Evolutionary conservation across 2,888 invertebrate species (phyloP).

Genomic region (Ophion obscuratus): DNA sequence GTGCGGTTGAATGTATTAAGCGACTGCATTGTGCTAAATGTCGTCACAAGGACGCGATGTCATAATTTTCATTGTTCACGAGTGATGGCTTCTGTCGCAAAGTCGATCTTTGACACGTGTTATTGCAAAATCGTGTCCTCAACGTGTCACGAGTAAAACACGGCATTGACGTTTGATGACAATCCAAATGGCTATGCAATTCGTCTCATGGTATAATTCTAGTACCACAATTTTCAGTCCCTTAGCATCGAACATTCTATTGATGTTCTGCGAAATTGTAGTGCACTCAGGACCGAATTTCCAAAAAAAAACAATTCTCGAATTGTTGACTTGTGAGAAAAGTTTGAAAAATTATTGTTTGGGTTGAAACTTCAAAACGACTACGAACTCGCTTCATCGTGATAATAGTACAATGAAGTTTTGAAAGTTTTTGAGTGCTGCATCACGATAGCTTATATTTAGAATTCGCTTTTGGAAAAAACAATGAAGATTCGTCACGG

Average conservation of each 20-base stretch:
- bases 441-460: too few relatives aligned
- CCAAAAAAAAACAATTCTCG: not conserved
- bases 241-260: conserved; percentile 1
- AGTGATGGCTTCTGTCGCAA: conserved; percentile 38
- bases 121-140: conserved; percentile 25
- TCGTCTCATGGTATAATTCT: not conserved
- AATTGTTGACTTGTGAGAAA: not conserved
- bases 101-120: conserved; percentile 35
- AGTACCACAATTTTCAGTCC: not conserved
- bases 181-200: conserved; percentile 13
- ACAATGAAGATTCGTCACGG: too few relatives aligned
- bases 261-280: conserved; percentile 5
- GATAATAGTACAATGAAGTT: too few relatives aligned
- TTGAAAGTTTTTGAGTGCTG: too few relatives aligned
- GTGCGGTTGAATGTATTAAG: conserved; percentile 9
- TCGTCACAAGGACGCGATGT: conserved; percentile 25
- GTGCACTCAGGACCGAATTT: not conserved
- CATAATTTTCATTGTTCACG: conserved; percentile 47
- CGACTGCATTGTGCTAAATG: conserved; percentile 20
- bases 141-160: conserved; percentile 2
- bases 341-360: not conserved
- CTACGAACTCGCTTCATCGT: too few relatives aligned
- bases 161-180: conserved; percentile 21
- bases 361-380: too few relatives aligned
- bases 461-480: too few relatives aligned